A percentile compares a stretch with the other conserved stretches of the same genome.
phyloP scores from a whole-genome alignment of 2,113 vertebrate species.

The Miniopterus natalensis region DNA sequence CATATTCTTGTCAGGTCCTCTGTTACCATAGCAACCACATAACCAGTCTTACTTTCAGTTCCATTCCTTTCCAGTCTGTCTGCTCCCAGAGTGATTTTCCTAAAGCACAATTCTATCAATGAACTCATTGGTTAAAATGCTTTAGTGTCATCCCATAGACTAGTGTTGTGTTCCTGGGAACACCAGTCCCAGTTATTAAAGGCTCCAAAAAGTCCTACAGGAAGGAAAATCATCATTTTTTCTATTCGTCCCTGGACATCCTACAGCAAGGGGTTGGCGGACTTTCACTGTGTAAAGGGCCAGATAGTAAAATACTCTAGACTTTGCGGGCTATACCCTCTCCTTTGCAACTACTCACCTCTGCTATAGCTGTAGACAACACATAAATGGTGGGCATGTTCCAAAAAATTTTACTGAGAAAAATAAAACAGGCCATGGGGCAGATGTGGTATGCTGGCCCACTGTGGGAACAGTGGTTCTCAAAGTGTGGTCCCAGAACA shows the following conservation, averaged over 20 bases:
- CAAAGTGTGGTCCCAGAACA: background rate
- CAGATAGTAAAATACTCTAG: background rate
- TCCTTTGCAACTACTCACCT: background rate
- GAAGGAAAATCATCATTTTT: constrained; percentile 9
- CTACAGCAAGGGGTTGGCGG: background rate
- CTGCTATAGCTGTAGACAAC: background rate
- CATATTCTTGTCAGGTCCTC: background rate
- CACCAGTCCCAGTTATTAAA: background rate
- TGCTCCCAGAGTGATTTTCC: background rate
- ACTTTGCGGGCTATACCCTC: background rate
- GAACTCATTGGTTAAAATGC: background rate
- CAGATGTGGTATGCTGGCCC: background rate
- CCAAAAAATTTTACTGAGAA: constrained; percentile 9
- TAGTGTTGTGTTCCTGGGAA: background rate
- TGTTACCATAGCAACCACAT: background rate
- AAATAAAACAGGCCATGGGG: background rate
- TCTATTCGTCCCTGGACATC: background rate
- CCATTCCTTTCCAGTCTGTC: background rate
- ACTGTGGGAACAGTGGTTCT: background rate
- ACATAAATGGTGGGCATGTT: background rate
- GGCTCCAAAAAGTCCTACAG: constrained; percentile 33
- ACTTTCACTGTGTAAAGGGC: background rate
- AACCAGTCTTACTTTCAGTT: background rate
- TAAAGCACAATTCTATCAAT: background rate
- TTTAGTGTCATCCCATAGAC: background rate